Conservation (phyloP, 2,797 vertebrate genomes). For the Simalia tracyae region DNA sequence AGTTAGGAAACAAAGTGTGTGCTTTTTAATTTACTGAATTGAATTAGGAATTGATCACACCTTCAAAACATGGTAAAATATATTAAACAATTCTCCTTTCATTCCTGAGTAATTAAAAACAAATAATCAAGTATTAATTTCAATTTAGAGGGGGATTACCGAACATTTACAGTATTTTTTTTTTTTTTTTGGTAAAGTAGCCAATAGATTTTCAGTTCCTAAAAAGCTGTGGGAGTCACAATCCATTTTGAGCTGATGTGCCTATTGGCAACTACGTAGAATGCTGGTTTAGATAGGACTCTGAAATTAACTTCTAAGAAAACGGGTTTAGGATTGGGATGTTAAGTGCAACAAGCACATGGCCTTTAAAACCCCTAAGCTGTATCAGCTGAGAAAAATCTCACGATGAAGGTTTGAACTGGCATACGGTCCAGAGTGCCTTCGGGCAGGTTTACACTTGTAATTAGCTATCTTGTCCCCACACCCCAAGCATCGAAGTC, state of each 20-base stretch:
- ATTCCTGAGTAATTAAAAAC: neutral
- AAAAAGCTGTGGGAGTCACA: neutral
- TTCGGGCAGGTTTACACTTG: neutral
- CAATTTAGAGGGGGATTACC: neutral
- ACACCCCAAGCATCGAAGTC: neutral
- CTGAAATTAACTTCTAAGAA: neutral
- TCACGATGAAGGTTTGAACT: neutral
- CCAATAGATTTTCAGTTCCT: neutral
- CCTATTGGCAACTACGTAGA: neutral
- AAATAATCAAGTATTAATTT: neutral
- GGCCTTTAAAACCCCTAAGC: constrained; percentile 1
- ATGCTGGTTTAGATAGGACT: neutral
- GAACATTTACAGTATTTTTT: neutral
- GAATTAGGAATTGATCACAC: neutral
- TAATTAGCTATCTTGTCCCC: neutral
- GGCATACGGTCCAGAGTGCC: neutral
- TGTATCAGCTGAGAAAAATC: neutral
- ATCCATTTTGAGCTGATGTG: neutral
- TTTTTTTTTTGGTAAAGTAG: neutral
- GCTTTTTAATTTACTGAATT: neutral
- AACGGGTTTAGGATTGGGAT: neutral
- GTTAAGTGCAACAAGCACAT: neutral
- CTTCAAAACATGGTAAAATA: neutral
- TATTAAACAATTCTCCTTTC: neutral
- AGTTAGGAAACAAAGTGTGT: too few species aligned